Evolutionary conservation across 35 echinoderm and acorn worm genomes (phyloP).

Genomic region (Heliocidaris tuberculata): DNA sequence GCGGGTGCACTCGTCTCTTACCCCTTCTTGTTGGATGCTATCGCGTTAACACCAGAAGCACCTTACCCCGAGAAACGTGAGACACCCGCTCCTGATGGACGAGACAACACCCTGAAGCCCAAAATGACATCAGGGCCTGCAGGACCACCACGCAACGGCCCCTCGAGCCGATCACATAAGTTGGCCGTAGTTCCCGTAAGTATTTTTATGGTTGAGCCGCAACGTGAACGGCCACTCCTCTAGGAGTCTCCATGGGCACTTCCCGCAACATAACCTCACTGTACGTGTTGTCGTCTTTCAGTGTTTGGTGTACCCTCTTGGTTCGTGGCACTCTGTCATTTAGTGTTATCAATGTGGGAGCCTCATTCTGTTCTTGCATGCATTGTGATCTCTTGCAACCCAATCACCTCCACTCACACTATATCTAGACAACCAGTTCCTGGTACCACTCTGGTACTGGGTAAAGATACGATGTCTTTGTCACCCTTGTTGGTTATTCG

Average conservation of each 20-base stretch:
- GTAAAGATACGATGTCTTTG: not conserved
- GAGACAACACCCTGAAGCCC: not conserved
- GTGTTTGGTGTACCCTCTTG: not conserved
- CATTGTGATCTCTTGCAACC: not conserved
- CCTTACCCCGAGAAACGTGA: not conserved
- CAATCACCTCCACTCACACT: not conserved
- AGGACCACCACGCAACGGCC: not conserved
- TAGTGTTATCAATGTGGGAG: not conserved
- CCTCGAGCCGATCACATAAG: not conserved
- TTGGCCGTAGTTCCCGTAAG: not conserved
- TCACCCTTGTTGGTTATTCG: conserved; percentile 10
- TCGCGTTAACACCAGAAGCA: not conserved
- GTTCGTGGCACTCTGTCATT: not conserved
- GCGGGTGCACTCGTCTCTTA: not conserved
- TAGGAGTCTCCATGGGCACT: not conserved
- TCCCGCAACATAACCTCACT: not conserved
- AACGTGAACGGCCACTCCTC: not conserved
- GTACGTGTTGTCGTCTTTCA: not conserved
- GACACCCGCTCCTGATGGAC: not conserved
- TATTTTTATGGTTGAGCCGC: not conserved
- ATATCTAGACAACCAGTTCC: not conserved
- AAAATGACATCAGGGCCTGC: not conserved
- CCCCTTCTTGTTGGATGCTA: not conserved
- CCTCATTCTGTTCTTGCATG: not conserved
- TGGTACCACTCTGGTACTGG: not conserved